phyloP scores from a whole-genome alignment of 2,797 vertebrate genomes.

The Lophotriccus pileatus region DNA sequence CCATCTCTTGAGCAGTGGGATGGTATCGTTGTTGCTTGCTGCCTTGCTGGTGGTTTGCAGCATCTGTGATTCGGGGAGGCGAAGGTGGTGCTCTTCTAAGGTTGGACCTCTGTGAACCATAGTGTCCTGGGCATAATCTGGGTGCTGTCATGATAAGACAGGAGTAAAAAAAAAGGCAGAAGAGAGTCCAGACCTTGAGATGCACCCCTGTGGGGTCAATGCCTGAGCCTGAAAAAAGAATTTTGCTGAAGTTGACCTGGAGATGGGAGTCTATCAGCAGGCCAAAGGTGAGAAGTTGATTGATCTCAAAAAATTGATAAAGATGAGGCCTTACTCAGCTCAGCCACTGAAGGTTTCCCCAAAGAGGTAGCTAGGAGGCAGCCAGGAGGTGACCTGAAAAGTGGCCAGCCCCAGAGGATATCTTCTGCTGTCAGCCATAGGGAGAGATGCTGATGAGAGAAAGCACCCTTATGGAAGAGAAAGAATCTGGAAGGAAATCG shows the following conservation, averaged over 20 bases:
- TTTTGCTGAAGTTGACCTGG: background rate
- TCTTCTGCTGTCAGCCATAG: rapidly evolving
- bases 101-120: background rate
- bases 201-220: background rate
- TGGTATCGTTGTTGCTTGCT: rapidly evolving
- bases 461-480: background rate
- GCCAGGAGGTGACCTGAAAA: rapidly evolving
- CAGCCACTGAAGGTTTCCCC: background rate
- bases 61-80: rapidly evolving
- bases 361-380: background rate
- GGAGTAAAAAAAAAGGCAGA: background rate
- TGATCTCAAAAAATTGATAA: background rate
- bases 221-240: background rate
- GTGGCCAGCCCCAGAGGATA: rapidly evolving
- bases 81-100: background rate
- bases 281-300: background rate
- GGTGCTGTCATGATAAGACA: background rate
- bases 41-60: rapidly evolving
- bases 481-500: background rate
- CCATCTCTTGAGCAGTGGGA: background rate
- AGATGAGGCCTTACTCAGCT: background rate
- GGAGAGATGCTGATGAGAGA: rapidly evolving
- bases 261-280: background rate
- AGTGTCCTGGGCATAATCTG: background rate
- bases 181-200: background rate